These are phyloP conservation scores for Haemorhous mexicanus DNA, from an alignment of 2,113 vertebrate species.

Conservation along the genomic window DNA sequence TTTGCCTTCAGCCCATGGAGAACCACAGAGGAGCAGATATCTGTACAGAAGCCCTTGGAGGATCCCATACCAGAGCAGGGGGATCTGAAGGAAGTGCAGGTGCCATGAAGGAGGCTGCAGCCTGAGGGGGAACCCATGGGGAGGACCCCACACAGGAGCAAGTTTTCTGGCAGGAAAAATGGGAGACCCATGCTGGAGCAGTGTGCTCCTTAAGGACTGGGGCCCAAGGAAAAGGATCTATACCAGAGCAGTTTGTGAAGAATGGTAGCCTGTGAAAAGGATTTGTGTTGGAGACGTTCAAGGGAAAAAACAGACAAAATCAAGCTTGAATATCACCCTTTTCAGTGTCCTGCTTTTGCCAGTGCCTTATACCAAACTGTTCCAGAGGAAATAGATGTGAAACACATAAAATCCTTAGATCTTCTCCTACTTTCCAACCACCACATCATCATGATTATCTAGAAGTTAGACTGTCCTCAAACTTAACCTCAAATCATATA, in stretches of 20 bases:
- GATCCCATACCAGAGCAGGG: fast-evolving
- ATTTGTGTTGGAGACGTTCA: fast-evolving
- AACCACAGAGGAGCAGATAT: not conserved
- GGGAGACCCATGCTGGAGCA: not conserved
- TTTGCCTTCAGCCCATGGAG: not conserved
- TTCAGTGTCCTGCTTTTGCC: not conserved
- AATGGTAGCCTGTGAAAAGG: not conserved
- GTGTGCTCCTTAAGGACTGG: not conserved
- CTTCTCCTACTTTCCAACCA: not conserved
- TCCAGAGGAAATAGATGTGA: not conserved
- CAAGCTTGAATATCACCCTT: not conserved
- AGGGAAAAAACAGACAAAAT: not conserved
- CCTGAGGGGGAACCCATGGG: not conserved
- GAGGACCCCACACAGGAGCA: not conserved
- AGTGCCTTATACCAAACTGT: not conserved
- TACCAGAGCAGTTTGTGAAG: not conserved
- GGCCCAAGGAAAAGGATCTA: too few species aligned
- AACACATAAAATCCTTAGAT: not conserved
- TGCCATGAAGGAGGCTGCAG: not conserved
- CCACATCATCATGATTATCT: not conserved
- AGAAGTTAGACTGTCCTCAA: not conserved
- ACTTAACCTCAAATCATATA: not conserved
- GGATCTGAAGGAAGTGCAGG: too few species aligned
- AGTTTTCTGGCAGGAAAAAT: not conserved
- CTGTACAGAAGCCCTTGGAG: not conserved